Evolutionary conservation across 2,113 vertebrate species (phyloP).

Genomic region (Girardinichthys multiradiatus): DNA sequence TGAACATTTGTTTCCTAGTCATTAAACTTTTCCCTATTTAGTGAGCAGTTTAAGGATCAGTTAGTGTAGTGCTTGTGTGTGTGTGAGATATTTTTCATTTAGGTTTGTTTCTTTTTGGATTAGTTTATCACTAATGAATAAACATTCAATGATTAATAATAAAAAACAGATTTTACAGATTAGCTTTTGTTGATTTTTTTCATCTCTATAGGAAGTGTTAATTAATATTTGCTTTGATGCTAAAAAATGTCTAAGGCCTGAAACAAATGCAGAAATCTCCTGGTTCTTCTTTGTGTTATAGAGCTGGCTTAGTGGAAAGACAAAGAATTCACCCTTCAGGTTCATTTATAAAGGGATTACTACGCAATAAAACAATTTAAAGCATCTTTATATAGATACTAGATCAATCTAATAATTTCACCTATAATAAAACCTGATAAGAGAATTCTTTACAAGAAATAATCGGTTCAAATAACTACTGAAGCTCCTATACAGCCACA

Average conservation of each 20-base stretch:
- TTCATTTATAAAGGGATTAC: background rate
- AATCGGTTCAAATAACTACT: slow-evolving; percentile 30
- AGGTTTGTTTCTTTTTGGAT: background rate
- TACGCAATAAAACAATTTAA: background rate
- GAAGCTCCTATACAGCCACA: slow-evolving; percentile 8
- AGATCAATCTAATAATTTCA: background rate
- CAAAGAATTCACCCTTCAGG: background rate
- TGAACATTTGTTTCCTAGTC: background rate
- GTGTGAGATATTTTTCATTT: background rate
- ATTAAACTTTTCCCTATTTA: background rate
- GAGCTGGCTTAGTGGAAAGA: no score
- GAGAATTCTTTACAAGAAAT: background rate
- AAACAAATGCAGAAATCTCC: background rate
- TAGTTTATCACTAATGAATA: no score
- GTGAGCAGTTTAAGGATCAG: background rate
- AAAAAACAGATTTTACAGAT: no score
- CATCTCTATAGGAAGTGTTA: no score
- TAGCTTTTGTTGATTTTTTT: background rate
- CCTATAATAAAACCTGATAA: background rate
- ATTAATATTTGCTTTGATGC: no score
- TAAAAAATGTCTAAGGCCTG: background rate
- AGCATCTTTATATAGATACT: background rate
- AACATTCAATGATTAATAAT: no score
- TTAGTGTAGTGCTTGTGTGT: no score
- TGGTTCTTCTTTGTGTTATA: background rate